phyloP scores from a whole-genome alignment of 2,888 invertebrate species.

The Villa cingulata region DNA sequence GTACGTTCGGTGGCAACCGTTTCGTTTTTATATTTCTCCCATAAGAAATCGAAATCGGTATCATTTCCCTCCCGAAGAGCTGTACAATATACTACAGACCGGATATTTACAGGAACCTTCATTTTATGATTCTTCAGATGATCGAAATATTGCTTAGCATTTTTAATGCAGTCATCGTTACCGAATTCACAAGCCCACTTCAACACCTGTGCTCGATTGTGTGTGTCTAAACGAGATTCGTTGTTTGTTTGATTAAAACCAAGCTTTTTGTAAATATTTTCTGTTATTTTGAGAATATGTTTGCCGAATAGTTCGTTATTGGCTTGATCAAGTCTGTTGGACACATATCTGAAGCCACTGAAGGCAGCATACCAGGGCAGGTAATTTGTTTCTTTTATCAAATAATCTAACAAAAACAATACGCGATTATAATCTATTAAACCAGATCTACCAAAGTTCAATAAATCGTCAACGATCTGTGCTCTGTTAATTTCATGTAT shows the following conservation, averaged over 20 bases:
- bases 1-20: slow-evolving; percentile 56
- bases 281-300: slow-evolving; percentile 38
- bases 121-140: slow-evolving; percentile 11
- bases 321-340: slow-evolving; percentile 24
- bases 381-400: slow-evolving; percentile 52
- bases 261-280: slow-evolving; percentile 37
- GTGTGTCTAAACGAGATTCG: slow-evolving; percentile 43
- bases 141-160: slow-evolving; percentile 35
- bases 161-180: slow-evolving; percentile 42
- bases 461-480: slow-evolving; percentile 67
- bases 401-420: slow-evolving; percentile 52
- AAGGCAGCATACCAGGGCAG: slow-evolving; percentile 66
- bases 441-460: slow-evolving; percentile 58
- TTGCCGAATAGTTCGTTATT: slow-evolving; percentile 19
- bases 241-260: slow-evolving; percentile 35
- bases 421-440: slow-evolving; percentile 46
- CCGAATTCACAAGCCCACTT: slow-evolving; percentile 52
- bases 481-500: slow-evolving; percentile 59
- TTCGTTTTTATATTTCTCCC: slow-evolving; percentile 43
- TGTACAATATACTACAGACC: slow-evolving; percentile 60
- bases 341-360: slow-evolving; percentile 33
- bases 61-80: slow-evolving; percentile 49
- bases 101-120: slow-evolving; percentile 47
- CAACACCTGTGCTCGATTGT: slow-evolving; percentile 45
- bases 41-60: slow-evolving; percentile 52